Base-by-base conservation (phyloP, 2,797 vertebrate genomes). In the Darevskia mixta region DNA sequence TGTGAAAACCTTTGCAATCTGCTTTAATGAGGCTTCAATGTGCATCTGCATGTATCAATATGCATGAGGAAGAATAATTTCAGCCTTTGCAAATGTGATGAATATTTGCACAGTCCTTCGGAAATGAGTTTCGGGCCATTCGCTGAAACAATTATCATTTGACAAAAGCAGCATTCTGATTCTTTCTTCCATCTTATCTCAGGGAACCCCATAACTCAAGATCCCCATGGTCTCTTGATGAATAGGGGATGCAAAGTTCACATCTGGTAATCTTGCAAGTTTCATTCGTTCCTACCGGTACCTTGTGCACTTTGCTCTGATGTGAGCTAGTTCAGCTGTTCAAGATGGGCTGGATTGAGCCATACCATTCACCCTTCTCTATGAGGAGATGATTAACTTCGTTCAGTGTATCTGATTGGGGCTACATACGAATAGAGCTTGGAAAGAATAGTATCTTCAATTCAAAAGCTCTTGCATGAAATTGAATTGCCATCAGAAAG, bases 21-120 rank as follows among this genome's bases (percentile, higher is more conserved):
- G 29, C 71, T 93, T 92, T 93, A 94, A 94, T 90, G 92, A 96
- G 38, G 81, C 75, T 93, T 41, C 90, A 86, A 86, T 93, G 92
- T 77, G 85, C 83, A 92, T 87, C 90, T 38, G 2, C 49, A 90
- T 2, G 66, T 2, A 92, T 95, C 95, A 94, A 96, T 96, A 95
- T 94, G 93, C 79, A 96, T 95, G 91, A 90, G 76, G 49, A 91
- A 2, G 89, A 92, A 80, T 41, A 93, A 92, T 94, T 94, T 93
- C 87, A 95, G 91, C 93, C 93, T 91, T 94, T 93, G 94, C 89
- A 91, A 94, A 87, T 79, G 77, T 81, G 77, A 85, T 90, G 92
- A 89, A 92, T 94, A 92, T 92, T 95, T 94, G 29, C 87, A 89
- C 78, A 89, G 91, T 88, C 90, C 93, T 92, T 95, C 83, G 67